These are phyloP conservation scores for Myotis vivesi DNA, from an alignment of 2,797 vertebrate genomes.

Conservation along the genomic window DNA sequence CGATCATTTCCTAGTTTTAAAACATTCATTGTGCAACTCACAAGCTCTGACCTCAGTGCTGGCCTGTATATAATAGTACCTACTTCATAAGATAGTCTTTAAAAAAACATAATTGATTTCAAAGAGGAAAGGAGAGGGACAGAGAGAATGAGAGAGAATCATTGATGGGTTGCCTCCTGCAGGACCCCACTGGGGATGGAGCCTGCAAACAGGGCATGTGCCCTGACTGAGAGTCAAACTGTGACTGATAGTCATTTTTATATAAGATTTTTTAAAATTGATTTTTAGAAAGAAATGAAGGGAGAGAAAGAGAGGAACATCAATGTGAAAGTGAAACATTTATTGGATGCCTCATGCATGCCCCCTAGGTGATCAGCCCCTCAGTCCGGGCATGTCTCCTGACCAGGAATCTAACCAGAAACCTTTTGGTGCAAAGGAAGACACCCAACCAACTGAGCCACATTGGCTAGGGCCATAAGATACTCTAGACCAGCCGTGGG, in stretches of 20 bases:
- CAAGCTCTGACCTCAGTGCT: background rate
- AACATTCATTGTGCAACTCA: background rate
- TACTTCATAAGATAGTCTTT: background rate
- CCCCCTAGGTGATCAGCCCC: background rate
- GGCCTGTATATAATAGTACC: background rate
- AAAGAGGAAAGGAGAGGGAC: too few species aligned
- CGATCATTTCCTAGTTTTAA: conserved; percentile 12
- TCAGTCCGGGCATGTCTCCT: background rate
- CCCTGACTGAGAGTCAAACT: too few species aligned
- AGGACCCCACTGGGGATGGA: too few species aligned
- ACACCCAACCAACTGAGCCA: background rate
- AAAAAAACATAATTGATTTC: too few species aligned
- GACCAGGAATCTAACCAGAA: background rate
- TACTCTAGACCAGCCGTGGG: too few species aligned
- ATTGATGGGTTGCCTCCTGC: too few species aligned
- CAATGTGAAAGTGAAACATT: background rate
- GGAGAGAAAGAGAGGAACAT: background rate
- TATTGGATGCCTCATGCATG: background rate
- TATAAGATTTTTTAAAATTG: background rate
- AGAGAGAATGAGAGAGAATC: too few species aligned
- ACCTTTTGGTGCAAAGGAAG: background rate
- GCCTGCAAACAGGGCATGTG: too few species aligned
- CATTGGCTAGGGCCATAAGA: background rate
- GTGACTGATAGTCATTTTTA: background rate
- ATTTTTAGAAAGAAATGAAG: background rate